Evolutionary conservation across 1,140 invertebrate species (phyloP), one percentile per base, ranked within the genome.

Genomic region (Drosophila orena): DNA sequence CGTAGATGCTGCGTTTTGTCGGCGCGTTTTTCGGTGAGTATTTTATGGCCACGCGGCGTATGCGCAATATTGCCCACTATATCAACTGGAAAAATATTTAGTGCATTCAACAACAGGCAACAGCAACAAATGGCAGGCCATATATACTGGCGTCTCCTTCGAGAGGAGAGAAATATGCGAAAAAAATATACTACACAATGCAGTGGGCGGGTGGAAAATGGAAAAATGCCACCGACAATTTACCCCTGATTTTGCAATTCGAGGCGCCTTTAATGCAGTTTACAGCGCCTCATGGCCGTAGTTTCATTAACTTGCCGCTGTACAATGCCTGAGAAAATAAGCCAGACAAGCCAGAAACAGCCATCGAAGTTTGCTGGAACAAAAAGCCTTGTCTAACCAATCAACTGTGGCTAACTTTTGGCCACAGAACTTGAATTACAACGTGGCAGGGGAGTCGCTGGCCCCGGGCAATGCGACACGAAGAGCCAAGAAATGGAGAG

Each of bases 331-430:
- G 47, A 62, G 30, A 81, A 75, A 85, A 86, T 85, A 69, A 58
- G 47, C 46, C 52, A 54, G 55, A 52, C 59, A 40, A 74, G 55
- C 42, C 57, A 27, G 43, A 54, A 59, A 60, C 64, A 69, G 60
- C 44, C 59, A 65, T 62, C 66, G 60, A 71, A 84, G 57, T 68
- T 64, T 42, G 50, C 55, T 60, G 44, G 50, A 71, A 53, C 49
- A 55, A 65, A 59, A 75, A 66, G 62, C 55, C 68, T 62, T 72
- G 70, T 85, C 68, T 59, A 88, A 89, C 84, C 85, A 89, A 88
- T 88, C 83, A 88, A 88, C 66, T 88, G 83, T 88, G 83, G 83
- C 84, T 83, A 88, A 88, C 84, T 89, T 78, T 77, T 88, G 84
- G 72, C 83, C 83, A 89, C 83, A 89, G 56, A 84, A 84, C 84